Percentiles rank a stretch among this genome's conserved stretches.
Evolutionary conservation across 2,888 invertebrate genomes (phyloP).

Genomic region (Orgyia antiqua): DNA sequence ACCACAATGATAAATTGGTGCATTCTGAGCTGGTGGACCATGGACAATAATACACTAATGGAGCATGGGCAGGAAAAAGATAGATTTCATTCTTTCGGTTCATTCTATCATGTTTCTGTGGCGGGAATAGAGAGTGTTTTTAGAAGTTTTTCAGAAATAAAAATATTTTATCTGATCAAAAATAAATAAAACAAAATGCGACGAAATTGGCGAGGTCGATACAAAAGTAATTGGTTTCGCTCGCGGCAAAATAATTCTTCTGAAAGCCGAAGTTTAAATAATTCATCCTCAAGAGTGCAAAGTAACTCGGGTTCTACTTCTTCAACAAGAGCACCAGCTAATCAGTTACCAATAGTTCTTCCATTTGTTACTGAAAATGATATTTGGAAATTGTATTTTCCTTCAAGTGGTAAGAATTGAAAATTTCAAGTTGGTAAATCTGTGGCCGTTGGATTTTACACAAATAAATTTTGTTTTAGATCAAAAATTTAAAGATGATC

Average conservation of each 20-base stretch:
- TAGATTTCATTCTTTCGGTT: too few relatives aligned
- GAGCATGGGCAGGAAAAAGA: too few relatives aligned
- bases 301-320: conserved; percentile 35
- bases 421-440: conserved; percentile 1
- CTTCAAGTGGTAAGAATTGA: conserved; percentile 76
- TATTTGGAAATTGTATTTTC: conserved; percentile 89
- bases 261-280: conserved; percentile 43
- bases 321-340: conserved; percentile 58
- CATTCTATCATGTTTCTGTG: too few relatives aligned
- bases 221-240: conserved; percentile 49
- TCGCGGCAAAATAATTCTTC: conserved; percentile 28
- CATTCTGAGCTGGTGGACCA: too few relatives aligned
- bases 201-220: conserved; percentile 64
- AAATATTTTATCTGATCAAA: too few relatives aligned
- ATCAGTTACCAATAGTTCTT: conserved; percentile 55
- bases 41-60: too few relatives aligned
- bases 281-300: conserved; percentile 28
- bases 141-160: too few relatives aligned
- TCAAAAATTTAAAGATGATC: conserved; percentile 45
- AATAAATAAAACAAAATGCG: conserved; percentile 57
- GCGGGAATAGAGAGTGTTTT: too few relatives aligned
- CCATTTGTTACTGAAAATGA: conserved; percentile 64
- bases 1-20: too few relatives aligned
- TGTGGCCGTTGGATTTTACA: too few relatives aligned
- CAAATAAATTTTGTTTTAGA: conserved; percentile 43